Conservation (phyloP, 2,797 vertebrate species). For the Xenopus petersii region DNA sequence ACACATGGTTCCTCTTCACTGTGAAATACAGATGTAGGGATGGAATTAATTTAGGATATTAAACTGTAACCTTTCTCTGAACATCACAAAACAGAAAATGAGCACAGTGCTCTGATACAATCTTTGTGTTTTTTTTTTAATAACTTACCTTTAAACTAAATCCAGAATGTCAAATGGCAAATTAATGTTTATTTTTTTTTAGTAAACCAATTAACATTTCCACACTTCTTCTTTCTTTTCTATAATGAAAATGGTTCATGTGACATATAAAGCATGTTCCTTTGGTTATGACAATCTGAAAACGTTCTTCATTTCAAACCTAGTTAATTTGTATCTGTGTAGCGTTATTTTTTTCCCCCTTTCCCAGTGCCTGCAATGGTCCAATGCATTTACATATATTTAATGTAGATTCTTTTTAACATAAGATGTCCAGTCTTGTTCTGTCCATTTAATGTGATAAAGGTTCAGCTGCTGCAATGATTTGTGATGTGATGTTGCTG, state of each 20-base stretch:
- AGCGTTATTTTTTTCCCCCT: conserved; percentile 11
- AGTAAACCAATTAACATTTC: conserved; percentile 41
- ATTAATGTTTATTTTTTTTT: conserved; percentile 21
- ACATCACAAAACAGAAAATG: conserved; percentile 37
- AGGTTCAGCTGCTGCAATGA: conserved; percentile 65
- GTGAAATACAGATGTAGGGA: conserved; percentile 48
- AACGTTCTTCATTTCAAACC: conserved; percentile 8
- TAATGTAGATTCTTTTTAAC: conserved; percentile 48
- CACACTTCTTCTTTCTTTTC: conserved; percentile 7
- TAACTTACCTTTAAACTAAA: conserved; percentile 41
- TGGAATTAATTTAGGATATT: conserved; percentile 47
- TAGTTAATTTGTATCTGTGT: conserved; percentile 17
- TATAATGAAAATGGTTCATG: conserved; percentile 10
- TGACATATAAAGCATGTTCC: not conserved
- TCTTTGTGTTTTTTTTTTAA: conserved; percentile 23
- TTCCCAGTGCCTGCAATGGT: conserved; percentile 27
- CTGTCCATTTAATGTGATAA: conserved; percentile 64
- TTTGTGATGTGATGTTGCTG: conserved; percentile 73
- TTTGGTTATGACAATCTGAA: conserved; percentile 1
- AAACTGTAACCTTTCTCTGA: conserved; percentile 41
- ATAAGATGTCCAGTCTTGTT: conserved; percentile 59
- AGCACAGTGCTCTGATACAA: conserved; percentile 28
- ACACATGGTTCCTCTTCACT: conserved; percentile 24
- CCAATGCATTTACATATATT: conserved; percentile 48
- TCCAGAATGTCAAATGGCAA: conserved; percentile 26